phyloP scores from a whole-genome alignment of 1,140 invertebrate genomes.

The Monomorium pharaonis region DNA sequence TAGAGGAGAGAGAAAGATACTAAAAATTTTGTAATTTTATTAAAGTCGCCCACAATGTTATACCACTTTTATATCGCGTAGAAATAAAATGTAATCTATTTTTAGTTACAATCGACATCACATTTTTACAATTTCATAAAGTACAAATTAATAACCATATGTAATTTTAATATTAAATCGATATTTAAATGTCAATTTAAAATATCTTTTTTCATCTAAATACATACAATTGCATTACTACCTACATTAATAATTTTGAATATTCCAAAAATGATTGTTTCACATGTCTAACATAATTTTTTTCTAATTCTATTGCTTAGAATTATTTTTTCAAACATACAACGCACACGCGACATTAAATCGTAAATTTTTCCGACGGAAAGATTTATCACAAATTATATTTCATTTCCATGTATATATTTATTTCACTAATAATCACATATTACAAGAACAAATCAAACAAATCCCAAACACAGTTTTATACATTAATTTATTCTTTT shows the following conservation, averaged over 20 bases:
- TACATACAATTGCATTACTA: not conserved
- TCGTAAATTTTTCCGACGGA: too few relatives aligned
- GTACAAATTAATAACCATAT: not conserved
- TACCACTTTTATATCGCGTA: not conserved
- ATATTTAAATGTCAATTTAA: not conserved
- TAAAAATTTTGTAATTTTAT: slow-evolving; percentile 35
- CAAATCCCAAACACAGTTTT: not conserved
- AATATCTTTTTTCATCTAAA: not conserved
- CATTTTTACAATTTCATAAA: slow-evolving; percentile 15
- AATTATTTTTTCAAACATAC: not conserved
- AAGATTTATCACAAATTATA: slow-evolving; percentile 1
- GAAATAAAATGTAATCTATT: slow-evolving; percentile 36
- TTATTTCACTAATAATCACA: not conserved
- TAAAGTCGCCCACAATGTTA: not conserved
- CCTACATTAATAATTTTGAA: not conserved
- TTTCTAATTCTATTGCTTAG: not conserved
- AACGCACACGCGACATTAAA: slow-evolving; percentile 5
- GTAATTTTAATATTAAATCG: slow-evolving; percentile 3
- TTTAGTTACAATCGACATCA: not conserved
- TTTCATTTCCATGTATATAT: not conserved
- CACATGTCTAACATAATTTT: not conserved
- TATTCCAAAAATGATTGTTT: not conserved
- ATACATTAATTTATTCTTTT: slow-evolving; percentile 8
- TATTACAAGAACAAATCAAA: not conserved
- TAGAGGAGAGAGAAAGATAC: not conserved